Evolutionary conservation across 2,888 invertebrate genomes (phyloP).

Genomic region (Yponomeuta plumbellus): DNA sequence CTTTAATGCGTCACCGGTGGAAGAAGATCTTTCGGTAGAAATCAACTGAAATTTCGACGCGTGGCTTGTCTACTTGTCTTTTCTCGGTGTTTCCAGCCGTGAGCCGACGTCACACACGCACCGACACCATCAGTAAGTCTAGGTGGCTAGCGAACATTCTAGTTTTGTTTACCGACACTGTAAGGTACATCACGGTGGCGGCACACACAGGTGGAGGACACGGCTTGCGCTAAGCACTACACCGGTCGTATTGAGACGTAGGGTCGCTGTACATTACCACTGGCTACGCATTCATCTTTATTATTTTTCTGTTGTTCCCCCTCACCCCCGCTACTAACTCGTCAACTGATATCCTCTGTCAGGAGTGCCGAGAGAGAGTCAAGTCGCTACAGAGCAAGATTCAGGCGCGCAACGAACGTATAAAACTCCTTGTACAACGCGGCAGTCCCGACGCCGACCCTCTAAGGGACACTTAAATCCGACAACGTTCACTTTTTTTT

Average conservation of each 20-base stretch:
- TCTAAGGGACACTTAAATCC: slow-evolving; percentile 78
- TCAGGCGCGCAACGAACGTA: slow-evolving; percentile 90
- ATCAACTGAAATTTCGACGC: no score
- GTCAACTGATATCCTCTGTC: slow-evolving; percentile 66
- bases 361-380: slow-evolving; percentile 91
- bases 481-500: slow-evolving; percentile 28
- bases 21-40: no score
- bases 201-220: slow-evolving; percentile 12
- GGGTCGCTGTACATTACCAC: slow-evolving; percentile 48
- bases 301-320: slow-evolving; percentile 64
- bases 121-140: slow-evolving; percentile 34
- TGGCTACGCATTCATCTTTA: slow-evolving; percentile 51
- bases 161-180: slow-evolving; percentile 25
- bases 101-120: slow-evolving; percentile 27
- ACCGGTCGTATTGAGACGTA: slow-evolving; percentile 18
- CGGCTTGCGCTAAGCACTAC: slow-evolving; percentile 20
- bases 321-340: slow-evolving; percentile 55
- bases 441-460: slow-evolving; percentile 89
- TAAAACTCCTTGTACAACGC: slow-evolving; percentile 90
- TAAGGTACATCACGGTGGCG: slow-evolving; percentile 34
- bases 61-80: neutral
- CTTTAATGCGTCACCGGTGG: no score
- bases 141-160: slow-evolving; percentile 61
- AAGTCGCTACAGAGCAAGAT: slow-evolving; percentile 92
- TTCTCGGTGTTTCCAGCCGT: slow-evolving; percentile 11